These are phyloP conservation scores for Mungos mungo DNA, from an alignment of 2,113 vertebrate genomes.

Conservation along the genomic window DNA sequence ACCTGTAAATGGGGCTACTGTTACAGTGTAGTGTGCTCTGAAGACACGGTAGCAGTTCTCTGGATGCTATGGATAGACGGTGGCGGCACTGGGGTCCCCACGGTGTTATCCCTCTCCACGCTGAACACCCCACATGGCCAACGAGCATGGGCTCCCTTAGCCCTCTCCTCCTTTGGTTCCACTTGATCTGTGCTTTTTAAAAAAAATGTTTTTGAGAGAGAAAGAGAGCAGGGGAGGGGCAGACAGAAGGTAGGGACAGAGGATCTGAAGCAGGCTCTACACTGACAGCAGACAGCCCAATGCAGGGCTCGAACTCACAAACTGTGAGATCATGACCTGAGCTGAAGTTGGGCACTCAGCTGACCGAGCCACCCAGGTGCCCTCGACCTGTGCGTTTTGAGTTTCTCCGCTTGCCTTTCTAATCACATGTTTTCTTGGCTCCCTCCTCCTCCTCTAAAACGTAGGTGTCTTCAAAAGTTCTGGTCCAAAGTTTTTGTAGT, in stretches of 20 bases:
- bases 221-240: too few species aligned
- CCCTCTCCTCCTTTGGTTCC: background rate
- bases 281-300: too few species aligned
- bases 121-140: rapidly evolving
- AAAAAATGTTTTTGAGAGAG: too few species aligned
- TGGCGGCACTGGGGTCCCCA: rapidly evolving
- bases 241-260: too few species aligned
- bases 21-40: background rate
- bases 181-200: too few species aligned
- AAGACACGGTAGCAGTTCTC: background rate
- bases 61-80: background rate
- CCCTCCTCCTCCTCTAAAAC: background rate
- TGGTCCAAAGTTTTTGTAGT: background rate
- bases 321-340: too few species aligned
- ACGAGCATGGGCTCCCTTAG: background rate
- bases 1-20: background rate
- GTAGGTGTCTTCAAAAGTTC: background rate
- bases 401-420: background rate
- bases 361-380: background rate
- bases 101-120: rapidly evolving
- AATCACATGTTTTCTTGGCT: background rate
- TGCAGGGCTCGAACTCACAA: too few species aligned
- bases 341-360: too few species aligned
- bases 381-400: background rate
- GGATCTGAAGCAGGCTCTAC: too few species aligned